phyloP scores from a whole-genome alignment of 2,113 vertebrate genomes.

The Thalassoma bifasciatum region DNA sequence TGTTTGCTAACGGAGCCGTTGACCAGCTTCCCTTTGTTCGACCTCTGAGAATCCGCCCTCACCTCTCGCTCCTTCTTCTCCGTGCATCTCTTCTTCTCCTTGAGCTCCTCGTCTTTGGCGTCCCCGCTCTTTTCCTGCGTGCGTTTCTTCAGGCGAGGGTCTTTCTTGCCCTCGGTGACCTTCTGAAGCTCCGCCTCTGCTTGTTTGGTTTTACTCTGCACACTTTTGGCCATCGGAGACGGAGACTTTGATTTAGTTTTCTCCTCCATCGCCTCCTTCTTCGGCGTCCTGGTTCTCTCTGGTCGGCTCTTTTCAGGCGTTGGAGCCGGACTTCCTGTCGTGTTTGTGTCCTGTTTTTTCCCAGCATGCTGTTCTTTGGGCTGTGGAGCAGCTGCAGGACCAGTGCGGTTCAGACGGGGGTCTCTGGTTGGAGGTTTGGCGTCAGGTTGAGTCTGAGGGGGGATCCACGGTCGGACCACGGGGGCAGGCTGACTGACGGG shows the following conservation, averaged over 20 bases:
- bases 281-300: conserved; percentile 84
- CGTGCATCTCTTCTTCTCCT: conserved; percentile 86
- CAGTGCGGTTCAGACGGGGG: conserved; percentile 90
- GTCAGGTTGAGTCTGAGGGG: conserved; percentile 82
- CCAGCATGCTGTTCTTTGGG: conserved; percentile 86
- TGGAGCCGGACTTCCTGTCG: conserved; percentile 36
- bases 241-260: conserved; percentile 88
- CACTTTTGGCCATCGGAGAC: conserved; percentile 87
- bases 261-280: conserved; percentile 85
- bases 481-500: conserved; percentile 73
- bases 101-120: conserved; percentile 76
- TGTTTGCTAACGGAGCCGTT: conserved; percentile 91
- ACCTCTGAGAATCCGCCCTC: conserved; percentile 81
- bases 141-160: conserved; percentile 92
- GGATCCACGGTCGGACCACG: conserved; percentile 84
- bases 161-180: conserved; percentile 87
- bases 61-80: conserved; percentile 94
- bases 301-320: conserved; percentile 86
- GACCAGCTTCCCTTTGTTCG: conserved; percentile 86
- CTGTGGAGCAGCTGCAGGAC: conserved; percentile 75
- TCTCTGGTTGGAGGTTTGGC: conserved; percentile 88
- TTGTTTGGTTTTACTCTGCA: conserved; percentile 82
- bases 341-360: conserved; percentile 70
- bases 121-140: conserved; percentile 88
- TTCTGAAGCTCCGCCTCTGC: conserved; percentile 83